Evolutionary conservation across 2,113 vertebrate genomes (phyloP).

Genomic region (Baryphthengus martii): DNA sequence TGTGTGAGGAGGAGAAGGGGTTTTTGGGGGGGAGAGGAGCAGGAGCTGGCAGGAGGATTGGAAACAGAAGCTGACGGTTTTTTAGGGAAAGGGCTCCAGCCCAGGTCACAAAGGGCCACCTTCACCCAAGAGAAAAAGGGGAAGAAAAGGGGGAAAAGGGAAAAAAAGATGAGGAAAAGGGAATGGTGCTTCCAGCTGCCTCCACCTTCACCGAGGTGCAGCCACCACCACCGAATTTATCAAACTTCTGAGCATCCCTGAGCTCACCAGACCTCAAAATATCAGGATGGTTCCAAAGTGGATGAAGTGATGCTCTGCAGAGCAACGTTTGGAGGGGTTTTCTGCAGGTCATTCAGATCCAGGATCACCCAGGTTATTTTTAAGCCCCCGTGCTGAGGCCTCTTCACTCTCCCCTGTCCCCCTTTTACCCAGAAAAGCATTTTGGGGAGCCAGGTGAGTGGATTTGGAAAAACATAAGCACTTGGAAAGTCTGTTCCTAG

Average conservation of each 20-base stretch:
- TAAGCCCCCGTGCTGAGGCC: fast-evolving
- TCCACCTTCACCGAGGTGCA: fast-evolving
- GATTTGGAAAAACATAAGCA: not conserved
- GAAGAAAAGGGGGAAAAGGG: too few species aligned
- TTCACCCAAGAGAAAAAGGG: not conserved
- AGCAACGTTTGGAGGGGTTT: not conserved
- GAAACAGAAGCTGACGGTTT: conserved; percentile 80
- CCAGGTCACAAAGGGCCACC: not conserved
- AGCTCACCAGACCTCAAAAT: fast-evolving
- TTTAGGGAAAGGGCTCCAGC: not conserved
- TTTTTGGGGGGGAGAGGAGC: not conserved
- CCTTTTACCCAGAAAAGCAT: not conserved
- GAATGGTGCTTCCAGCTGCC: fast-evolving
- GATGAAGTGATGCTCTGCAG: not conserved
- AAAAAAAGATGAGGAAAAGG: too few species aligned
- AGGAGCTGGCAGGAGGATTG: conserved; percentile 62
- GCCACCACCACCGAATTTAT: not conserved
- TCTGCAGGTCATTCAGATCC: too few species aligned
- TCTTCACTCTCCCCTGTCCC: not conserved
- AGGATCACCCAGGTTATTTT: not conserved
- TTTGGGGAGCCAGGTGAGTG: not conserved
- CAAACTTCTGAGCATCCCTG: not conserved
- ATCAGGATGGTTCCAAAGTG: not conserved
- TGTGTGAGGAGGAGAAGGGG: not conserved
- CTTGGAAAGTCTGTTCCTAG: not conserved